A percentile compares a stretch with the other conserved stretches of the same genome.
Evolutionary conservation across 64 coral and sea anemone species (phyloP).

Genomic region (Hydrozoanthus tunicans): DNA sequence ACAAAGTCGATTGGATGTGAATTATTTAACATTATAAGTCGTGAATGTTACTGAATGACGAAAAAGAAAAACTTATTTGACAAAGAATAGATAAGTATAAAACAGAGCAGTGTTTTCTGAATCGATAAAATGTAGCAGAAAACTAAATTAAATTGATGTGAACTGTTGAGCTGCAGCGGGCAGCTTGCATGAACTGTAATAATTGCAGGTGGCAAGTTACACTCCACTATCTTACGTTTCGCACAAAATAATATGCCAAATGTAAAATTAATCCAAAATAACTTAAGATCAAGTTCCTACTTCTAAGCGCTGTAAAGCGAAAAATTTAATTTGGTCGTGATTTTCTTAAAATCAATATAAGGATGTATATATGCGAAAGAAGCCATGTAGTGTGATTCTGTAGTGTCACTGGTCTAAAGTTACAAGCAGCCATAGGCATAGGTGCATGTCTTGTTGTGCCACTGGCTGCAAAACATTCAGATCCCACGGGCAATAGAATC

Average conservation of each 20-base stretch:
- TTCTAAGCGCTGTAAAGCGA: neutral
- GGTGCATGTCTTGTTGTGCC: neutral
- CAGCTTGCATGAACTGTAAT: neutral
- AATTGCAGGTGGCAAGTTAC: constrained; percentile 24
- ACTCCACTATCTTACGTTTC: neutral
- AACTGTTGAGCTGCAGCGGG: constrained; percentile 7
- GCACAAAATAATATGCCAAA: neutral
- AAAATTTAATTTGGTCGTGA: neutral
- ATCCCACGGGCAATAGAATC: neutral
- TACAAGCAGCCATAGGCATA: neutral
- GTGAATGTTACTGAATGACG: constrained; percentile 26
- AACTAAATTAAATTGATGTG: constrained; percentile 27
- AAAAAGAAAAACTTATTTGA: neutral
- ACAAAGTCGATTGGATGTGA: constrained; percentile 22
- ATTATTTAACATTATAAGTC: constrained; percentile 46
- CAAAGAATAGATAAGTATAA: neutral
- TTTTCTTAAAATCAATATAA: neutral
- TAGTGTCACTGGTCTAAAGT: constrained; percentile 5
- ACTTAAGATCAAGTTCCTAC: neutral
- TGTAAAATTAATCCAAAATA: neutral
- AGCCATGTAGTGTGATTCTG: neutral
- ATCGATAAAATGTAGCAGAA: neutral
- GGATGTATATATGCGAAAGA: neutral
- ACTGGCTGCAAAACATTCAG: neutral
- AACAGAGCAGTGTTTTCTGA: neutral